phyloP scores from a whole-genome alignment of 2,113 vertebrate genomes.

The Oryzias javanicus region DNA sequence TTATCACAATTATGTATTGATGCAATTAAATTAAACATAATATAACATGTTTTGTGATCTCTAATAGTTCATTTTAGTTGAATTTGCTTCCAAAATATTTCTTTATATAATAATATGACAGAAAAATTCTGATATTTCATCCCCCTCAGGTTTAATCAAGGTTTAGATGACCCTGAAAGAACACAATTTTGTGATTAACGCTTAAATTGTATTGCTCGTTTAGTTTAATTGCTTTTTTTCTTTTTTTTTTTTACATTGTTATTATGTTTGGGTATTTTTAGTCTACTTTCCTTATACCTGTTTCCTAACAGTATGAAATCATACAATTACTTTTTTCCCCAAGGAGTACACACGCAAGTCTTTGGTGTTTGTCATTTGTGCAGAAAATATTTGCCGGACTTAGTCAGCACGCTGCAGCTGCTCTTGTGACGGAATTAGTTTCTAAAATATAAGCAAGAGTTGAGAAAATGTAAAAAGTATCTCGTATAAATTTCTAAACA shows the following conservation, averaged over 20 bases:
- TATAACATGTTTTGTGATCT: no score
- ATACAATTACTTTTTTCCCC: conserved; percentile 20
- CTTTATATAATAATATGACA: no score
- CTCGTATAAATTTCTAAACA: no score
- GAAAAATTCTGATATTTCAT: no score
- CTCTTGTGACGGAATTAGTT: conserved; percentile 7
- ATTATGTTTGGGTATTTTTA: neutral
- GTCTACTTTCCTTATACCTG: neutral
- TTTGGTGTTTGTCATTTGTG: conserved; percentile 16
- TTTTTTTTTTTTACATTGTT: neutral
- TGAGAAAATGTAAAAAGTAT: conserved; percentile 1
- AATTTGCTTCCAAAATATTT: no score
- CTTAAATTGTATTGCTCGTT: no score
- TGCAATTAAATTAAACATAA: no score
- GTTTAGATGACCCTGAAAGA: no score
- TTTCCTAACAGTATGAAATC: conserved; percentile 20
- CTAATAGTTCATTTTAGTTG: no score
- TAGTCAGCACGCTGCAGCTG: conserved; percentile 16
- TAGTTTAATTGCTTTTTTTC: neutral
- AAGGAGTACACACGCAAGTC: neutral
- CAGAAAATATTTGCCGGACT: conserved; percentile 13
- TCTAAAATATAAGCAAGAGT: neutral
- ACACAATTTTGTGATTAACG: no score
- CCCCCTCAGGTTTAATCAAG: no score
- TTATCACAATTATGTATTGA: no score